Percentiles rank a stretch among this genome's conserved stretches.
phyloP scores from a whole-genome alignment of 2,113 vertebrate species.

The Piliocolobus tephrosceles region DNA sequence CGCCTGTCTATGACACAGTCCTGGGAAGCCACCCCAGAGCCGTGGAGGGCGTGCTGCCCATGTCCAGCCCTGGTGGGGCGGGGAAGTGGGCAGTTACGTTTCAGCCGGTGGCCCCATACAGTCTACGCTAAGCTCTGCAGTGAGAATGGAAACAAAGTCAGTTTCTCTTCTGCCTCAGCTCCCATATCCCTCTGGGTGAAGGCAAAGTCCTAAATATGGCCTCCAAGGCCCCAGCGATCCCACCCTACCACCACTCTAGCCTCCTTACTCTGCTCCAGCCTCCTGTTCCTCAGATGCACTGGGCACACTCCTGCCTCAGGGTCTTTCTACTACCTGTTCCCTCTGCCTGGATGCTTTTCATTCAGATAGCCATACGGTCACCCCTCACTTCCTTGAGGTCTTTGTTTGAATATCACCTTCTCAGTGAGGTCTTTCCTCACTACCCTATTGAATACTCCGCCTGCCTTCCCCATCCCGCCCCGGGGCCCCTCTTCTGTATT shows the following conservation, averaged over 20 bases:
- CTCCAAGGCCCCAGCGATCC: not conserved
- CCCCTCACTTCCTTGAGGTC: not conserved
- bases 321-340: not conserved
- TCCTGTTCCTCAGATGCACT: not conserved
- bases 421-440: not conserved
- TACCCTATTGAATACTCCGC: not conserved
- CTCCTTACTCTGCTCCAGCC: not conserved
- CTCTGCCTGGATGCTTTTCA: not conserved
- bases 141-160: not conserved
- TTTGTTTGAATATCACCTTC: not conserved
- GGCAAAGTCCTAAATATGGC: not conserved
- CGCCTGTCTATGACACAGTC: not conserved
- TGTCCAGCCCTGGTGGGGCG: not conserved
- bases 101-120: not conserved
- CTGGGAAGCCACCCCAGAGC: not conserved
- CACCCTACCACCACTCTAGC: not conserved
- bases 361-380: not conserved
- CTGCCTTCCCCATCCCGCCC: not conserved
- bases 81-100: not conserved
- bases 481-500: not conserved
- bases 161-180: not conserved
- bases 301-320: not conserved
- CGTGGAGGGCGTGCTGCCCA: not conserved
- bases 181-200: not conserved
- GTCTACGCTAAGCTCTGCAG: not conserved